phyloP scores from a whole-genome alignment of 1,140 invertebrate genomes.

The Tribolium madens region DNA sequence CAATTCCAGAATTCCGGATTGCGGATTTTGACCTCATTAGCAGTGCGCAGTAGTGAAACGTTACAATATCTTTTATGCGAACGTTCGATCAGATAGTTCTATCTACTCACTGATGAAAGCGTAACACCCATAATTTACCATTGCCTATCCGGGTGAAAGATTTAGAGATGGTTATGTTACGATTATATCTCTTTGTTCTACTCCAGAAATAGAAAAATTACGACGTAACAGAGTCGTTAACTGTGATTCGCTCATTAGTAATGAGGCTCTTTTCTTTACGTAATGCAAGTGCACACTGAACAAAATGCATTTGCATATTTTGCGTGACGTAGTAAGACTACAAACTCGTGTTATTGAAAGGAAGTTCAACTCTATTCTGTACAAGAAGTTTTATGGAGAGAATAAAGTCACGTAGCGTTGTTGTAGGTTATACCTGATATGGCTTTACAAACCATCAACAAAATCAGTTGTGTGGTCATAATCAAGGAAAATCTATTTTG shows the following conservation, averaged over 20 bases:
- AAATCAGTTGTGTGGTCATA: conserved; percentile 23
- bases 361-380: neutral
- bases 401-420: conserved; percentile 17
- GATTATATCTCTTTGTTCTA: neutral
- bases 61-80: conserved; percentile 14
- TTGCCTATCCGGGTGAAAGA: neutral
- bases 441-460: conserved; percentile 1
- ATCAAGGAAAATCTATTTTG: conserved; percentile 14
- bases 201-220: neutral
- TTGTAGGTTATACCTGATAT: conserved; percentile 23
- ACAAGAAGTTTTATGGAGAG: conserved; percentile 3
- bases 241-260: neutral
- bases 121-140: conserved; percentile 11
- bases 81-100: conserved; percentile 23
- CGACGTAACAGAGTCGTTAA: neutral
- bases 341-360: no score
- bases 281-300: no score
- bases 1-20: conserved; percentile 4
- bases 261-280: neutral
- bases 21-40: conserved; percentile 20
- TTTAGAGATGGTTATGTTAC: neutral
- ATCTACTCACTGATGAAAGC: conserved; percentile 23
- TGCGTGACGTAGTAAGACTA: no score
- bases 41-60: conserved; percentile 22
- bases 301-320: no score